Base-by-base conservation (phyloP, 2,113 vertebrate genomes). In the Gambusia holbrooki region DNA sequence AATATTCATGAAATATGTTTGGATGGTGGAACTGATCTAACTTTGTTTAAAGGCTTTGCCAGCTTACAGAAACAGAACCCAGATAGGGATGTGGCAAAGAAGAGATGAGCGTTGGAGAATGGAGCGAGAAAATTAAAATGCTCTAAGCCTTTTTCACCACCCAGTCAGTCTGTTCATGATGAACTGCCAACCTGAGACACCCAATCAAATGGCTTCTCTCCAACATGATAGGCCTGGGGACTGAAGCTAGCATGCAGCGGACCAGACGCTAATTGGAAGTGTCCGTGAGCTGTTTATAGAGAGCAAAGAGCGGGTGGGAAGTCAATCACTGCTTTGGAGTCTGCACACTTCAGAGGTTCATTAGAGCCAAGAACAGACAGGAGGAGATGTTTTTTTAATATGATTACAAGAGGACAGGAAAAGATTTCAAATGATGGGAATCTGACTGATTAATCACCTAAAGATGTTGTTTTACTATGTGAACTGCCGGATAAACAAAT, bases 181-280 rank as follows among this genome's bases (percentile, higher is more conserved):
- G 70, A 65, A 75, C 73, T 74, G 62, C 76, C 74, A 88, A 84
- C 66, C 77, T 58, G 35, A 86, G 81, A 71, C 63, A 73, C 6
- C 86, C 80, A 82, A 87, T 90, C 82, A 87, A 80, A 83, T 54
- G 62, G 62, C 58, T 63, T 45, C 64, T 79, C 63, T 73, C 42
- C 67, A 82, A 71, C 65, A 42, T 42, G 22, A 79, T 69, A 63
- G 74, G 81, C 76, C 80, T 10, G 33, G 86, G 77, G 79, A 89
- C 84, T n/a, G 32, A 33, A 25, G 76, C 81, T 64, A 66, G 84
- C 35, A 74, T 35, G 82, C 77, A 79, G 69, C 28, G 68, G 85
- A 80, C 77, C 82, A 71, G 79, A 88, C 76, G 79, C 82, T 90
- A 88, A 92, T 87, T 90, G 90, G 83, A 89, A 78, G 79, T 83